Conservation (phyloP, 2,797 vertebrate genomes). For the Antennarius maculatus region DNA sequence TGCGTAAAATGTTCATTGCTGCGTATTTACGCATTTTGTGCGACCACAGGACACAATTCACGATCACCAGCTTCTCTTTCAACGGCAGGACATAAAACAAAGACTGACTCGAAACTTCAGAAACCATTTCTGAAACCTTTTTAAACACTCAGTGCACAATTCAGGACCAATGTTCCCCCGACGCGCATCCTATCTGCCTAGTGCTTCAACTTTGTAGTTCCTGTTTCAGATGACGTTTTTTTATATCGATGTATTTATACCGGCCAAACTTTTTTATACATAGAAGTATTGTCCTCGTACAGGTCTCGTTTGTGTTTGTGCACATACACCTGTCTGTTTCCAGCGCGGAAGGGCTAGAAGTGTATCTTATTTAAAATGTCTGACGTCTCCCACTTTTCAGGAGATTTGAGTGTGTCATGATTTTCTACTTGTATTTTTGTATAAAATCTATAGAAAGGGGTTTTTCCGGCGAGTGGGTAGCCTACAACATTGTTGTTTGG, state of each 20-base stretch:
- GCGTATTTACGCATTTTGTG: conserved; percentile 87
- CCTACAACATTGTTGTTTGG: conserved; percentile 90
- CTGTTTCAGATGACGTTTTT: conserved; percentile 94
- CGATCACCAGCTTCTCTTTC: conserved; percentile 98
- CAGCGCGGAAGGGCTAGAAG: conserved; percentile 99
- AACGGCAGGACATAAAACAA: conserved; percentile 92
- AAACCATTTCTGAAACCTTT: conserved; percentile 89
- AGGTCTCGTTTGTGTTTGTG: conserved; percentile 86
- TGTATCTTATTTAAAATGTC: conserved; percentile 98
- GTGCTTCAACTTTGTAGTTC: conserved; percentile 86
- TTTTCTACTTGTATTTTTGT: conserved; percentile 99
- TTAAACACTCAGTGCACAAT: conserved; percentile 88
- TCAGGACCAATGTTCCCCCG: conserved; percentile 94
- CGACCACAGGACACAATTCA: conserved; percentile 84
- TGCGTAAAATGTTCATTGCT: conserved; percentile 83
- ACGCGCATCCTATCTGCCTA: conserved; percentile 86
- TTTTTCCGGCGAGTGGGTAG: conserved; percentile 87
- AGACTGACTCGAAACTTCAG: conserved; percentile 84
- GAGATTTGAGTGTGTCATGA: conserved; percentile 98
- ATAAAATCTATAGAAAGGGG: conserved; percentile 97
- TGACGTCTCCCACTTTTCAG: conserved; percentile 94
- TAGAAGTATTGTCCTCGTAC: conserved; percentile 86
- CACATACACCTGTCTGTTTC: conserved; percentile 93
- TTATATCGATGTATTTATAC: conserved; percentile 99
- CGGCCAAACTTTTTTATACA: conserved; percentile 91